Base-by-base conservation (phyloP, 2,888 invertebrate genomes). In the Brenthis ino region DNA sequence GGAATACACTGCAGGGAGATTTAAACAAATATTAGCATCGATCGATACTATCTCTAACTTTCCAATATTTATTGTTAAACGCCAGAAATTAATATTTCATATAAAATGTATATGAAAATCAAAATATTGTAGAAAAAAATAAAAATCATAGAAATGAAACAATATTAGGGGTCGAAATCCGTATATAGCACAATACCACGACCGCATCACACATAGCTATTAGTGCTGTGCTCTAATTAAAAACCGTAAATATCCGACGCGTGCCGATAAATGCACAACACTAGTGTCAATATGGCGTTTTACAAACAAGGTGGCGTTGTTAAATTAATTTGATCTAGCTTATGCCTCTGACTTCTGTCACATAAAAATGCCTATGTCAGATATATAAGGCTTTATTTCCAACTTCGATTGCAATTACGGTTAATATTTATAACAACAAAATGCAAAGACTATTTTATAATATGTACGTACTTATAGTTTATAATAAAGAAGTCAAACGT, bases 181-280 rank as follows among this genome's bases (percentile, higher is more conserved):
- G 56, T 47, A 53, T 16, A 33, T 54, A 48, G 20, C 53, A 56
- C 57, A 65, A 28, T 47, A 47, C 64, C 60, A 33, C 68, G 57
- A 72, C 67, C 75, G 74, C 69, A 75, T 79, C 80, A 80, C 80
- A 79, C 80, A 68, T 77, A 76, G 77, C 76, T 75, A 77, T 77
- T 77, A 77, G 76, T 72, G 75, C 57, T 72, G 72, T 70, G 77
- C 78, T 82, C 84, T 85, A 85, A 85, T 85, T 85, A 85, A 85
- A 85, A 85, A 82, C 80, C 80, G 85, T 85, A 85, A 85, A 85
- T 81, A 82, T 82, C 77, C 33, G 76, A 70, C 66, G 67, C 68
- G 57, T 55, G 65, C 63, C 73, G 63, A 71, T 71, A 71, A 73
- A 71, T 57, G 74, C 65, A 73, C 77, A 74, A 72, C 76, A 73